Evolutionary conservation across 2,797 vertebrate species (phyloP).

Genomic region (Cephalopachus bancanus): DNA sequence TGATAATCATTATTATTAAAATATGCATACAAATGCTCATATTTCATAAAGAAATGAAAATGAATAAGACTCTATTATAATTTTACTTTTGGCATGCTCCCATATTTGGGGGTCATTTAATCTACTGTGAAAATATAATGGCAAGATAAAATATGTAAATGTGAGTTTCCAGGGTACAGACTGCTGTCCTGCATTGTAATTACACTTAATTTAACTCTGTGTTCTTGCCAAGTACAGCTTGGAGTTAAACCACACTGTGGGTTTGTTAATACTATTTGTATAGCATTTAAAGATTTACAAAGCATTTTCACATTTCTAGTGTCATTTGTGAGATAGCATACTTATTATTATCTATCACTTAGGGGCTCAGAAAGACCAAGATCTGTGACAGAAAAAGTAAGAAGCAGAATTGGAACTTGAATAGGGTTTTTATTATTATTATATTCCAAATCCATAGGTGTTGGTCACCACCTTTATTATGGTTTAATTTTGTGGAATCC

Average conservation of each 20-base stretch:
- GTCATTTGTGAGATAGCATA: neutral
- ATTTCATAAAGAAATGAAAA: constrained; percentile 44
- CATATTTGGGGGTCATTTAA: neutral
- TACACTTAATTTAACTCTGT: neutral
- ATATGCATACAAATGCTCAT: neutral
- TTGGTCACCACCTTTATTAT: neutral
- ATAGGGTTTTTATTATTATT: neutral
- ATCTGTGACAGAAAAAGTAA: neutral
- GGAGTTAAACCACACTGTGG: neutral
- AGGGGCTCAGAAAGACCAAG: neutral
- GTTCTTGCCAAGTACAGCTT: neutral
- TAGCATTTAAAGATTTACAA: constrained; percentile 23
- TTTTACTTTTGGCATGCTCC: constrained; percentile 2
- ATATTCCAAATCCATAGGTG: neutral
- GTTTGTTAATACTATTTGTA: neutral
- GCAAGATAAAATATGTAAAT: constrained; percentile 10
- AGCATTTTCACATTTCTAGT: constrained; percentile 39
- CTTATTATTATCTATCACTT: neutral
- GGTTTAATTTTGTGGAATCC: neutral
- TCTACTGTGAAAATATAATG: constrained; percentile 34
- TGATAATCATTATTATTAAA: constrained; percentile 25
- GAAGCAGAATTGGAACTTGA: neutral
- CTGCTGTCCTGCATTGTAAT: neutral
- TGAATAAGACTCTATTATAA: neutral
- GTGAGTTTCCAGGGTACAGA: neutral